A percentile compares a stretch with the other conserved stretches of the same genome.
phyloP scores from a whole-genome alignment of 2,797 vertebrate genomes.

The Mus caroli region DNA sequence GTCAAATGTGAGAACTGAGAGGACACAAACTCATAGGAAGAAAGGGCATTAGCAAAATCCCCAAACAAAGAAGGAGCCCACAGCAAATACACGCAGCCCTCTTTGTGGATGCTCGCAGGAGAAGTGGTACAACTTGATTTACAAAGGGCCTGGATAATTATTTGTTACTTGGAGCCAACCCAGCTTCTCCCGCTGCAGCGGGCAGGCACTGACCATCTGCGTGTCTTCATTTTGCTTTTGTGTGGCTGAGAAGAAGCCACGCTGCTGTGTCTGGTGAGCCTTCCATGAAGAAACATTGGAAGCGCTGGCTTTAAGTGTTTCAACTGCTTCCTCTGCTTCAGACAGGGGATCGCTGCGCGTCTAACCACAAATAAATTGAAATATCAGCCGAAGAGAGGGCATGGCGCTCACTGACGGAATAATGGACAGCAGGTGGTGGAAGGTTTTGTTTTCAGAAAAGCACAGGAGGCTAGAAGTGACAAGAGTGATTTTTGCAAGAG shows the following conservation, averaged over 20 bases:
- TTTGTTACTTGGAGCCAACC: conserved; percentile 79
- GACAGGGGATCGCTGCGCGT: conserved; percentile 74
- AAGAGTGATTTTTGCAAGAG: conserved; percentile 76
- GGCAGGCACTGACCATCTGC: conserved; percentile 82
- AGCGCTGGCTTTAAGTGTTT: conserved; percentile 79
- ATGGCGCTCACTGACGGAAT: conserved; percentile 65
- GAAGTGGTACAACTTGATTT: conserved; percentile 84
- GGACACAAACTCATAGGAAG: conserved; percentile 77
- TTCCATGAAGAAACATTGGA: conserved; percentile 76
- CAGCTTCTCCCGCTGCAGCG: conserved; percentile 73
- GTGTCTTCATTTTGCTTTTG: conserved; percentile 77
- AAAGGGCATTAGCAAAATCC: conserved; percentile 83
- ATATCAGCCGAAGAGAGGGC: conserved; percentile 75
- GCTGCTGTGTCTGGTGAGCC: conserved; percentile 75
- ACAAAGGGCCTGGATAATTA: conserved; percentile 82
- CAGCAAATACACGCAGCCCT: conserved; percentile 75
- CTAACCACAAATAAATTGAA: conserved; percentile 83
- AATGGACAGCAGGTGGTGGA: conserved; percentile 80
- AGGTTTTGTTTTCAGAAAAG: conserved; percentile 80
- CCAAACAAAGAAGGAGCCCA: conserved; percentile 81
- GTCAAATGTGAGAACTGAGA: conserved; percentile 83
- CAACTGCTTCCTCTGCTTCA: conserved; percentile 75
- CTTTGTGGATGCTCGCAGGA: conserved; percentile 79
- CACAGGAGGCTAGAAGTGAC: conserved; percentile 75
- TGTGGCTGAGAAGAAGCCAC: conserved; percentile 74